phyloP scores from a whole-genome alignment of 1,140 invertebrate genomes.

The Heterodera carotae region DNA sequence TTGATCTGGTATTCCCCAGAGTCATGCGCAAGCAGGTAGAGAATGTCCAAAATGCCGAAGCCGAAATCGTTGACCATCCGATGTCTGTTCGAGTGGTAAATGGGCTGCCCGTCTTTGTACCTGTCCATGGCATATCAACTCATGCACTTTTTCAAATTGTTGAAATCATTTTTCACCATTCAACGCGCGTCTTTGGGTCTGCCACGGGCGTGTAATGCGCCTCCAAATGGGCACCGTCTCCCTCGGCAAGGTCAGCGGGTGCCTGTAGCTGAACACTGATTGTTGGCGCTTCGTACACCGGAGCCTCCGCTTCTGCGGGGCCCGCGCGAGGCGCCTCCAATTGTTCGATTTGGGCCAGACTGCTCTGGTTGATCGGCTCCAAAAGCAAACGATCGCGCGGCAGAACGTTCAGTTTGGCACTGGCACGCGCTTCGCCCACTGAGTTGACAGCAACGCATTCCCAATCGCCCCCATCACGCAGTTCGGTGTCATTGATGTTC shows the following conservation, averaged over 20 bases:
- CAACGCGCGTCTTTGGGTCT: slow-evolving; percentile 73
- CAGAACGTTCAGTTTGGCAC: slow-evolving; percentile 61
- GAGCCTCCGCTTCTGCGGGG: slow-evolving; percentile 47
- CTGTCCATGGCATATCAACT: background rate
- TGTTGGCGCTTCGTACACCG: slow-evolving; percentile 74
- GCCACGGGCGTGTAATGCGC: slow-evolving; percentile 73
- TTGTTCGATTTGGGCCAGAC: slow-evolving; percentile 87
- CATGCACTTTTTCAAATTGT: slow-evolving; percentile 3
- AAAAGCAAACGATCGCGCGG: slow-evolving; percentile 84
- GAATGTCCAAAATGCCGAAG: slow-evolving; percentile 68
- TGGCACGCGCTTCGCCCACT: slow-evolving; percentile 56
- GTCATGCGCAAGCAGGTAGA: slow-evolving; percentile 69
- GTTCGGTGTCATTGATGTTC: slow-evolving; percentile 74
- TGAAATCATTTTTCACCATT: slow-evolving; percentile 45
- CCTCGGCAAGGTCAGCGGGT: slow-evolving; percentile 75
- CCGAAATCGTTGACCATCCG: slow-evolving; percentile 69
- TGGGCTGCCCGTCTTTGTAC: slow-evolving; percentile 54
- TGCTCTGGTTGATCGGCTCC: slow-evolving; percentile 91
- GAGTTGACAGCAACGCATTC: slow-evolving; percentile 60
- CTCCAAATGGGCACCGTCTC: slow-evolving; percentile 88
- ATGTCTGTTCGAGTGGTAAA: slow-evolving; percentile 66
- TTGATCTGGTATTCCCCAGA: slow-evolving; percentile 61
- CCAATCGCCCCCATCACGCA: slow-evolving; percentile 63
- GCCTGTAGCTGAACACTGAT: slow-evolving; percentile 87
- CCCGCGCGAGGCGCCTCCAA: slow-evolving; percentile 74